Conservation (phyloP, 2,113 vertebrate genomes). For the Ptyas mucosa region DNA sequence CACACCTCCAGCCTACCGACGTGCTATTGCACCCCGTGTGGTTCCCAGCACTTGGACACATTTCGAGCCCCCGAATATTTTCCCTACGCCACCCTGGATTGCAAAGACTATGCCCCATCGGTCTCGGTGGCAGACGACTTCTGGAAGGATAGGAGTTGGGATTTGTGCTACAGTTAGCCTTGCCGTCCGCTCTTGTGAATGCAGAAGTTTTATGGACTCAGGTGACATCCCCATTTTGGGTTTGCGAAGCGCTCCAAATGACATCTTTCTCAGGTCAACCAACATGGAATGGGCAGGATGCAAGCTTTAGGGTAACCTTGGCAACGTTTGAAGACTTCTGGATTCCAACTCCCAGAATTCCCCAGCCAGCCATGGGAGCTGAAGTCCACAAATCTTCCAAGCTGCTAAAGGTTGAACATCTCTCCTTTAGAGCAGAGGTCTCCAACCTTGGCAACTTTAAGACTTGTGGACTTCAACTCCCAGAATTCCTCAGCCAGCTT, state of each 20-base stretch:
- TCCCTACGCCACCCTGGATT: constrained; percentile 72
- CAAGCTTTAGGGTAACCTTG: neutral
- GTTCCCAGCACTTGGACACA: constrained; percentile 56
- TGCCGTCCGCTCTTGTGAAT: fast-evolving
- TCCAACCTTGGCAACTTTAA: neutral
- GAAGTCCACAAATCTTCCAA: neutral
- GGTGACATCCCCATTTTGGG: too few species aligned
- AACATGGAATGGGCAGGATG: neutral
- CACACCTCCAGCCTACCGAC: constrained; percentile 56
- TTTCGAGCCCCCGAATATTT: constrained; percentile 52
- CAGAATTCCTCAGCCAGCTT: neutral
- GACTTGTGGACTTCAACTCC: neutral
- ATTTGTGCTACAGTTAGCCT: constrained; percentile 83
- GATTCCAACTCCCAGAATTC: neutral
- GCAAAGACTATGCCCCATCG: constrained; percentile 58
- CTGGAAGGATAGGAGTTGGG: constrained; percentile 75
- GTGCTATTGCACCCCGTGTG: constrained; percentile 72
- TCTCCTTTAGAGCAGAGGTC: too few species aligned
- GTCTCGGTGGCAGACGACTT: constrained; percentile 62
- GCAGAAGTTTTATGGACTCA: neutral
- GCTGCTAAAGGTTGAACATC: too few species aligned
- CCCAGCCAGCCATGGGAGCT: neutral
- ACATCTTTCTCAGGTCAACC: neutral
- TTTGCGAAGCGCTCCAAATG: neutral
- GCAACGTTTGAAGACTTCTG: neutral